Conservation (phyloP, 2,888 invertebrate species). For the Conchocele bisecta region DNA sequence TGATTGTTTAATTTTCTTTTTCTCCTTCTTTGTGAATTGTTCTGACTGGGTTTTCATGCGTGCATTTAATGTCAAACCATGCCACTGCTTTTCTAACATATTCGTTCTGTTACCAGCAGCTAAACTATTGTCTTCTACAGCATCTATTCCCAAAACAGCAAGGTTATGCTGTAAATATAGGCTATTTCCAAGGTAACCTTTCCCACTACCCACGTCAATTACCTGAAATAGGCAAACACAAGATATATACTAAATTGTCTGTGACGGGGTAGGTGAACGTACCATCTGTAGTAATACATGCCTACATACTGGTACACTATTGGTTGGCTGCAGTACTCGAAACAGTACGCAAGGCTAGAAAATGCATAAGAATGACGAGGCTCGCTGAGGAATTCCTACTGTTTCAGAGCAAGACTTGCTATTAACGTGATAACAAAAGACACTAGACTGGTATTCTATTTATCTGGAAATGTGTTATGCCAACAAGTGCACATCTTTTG, state of each 20-base stretch:
- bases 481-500: too few species aligned
- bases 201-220: slow-evolving; percentile 94
- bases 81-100: background rate
- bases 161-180: slow-evolving; percentile 88
- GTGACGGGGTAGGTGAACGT: background rate
- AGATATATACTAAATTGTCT: too few species aligned
- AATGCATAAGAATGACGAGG: too few species aligned
- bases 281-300: background rate
- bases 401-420: too few species aligned
- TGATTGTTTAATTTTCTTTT: background rate
- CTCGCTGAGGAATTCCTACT: too few species aligned
- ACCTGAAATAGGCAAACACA: slow-evolving; percentile 85
- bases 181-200: slow-evolving; percentile 92
- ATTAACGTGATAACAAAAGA: too few species aligned
- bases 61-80: background rate
- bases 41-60: background rate
- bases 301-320: too few species aligned
- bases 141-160: slow-evolving; percentile 92
- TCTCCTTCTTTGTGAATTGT: background rate
- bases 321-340: too few species aligned
- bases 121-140: slow-evolving; percentile 87
- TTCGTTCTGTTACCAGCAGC: slow-evolving; percentile 85
- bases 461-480: too few species aligned
- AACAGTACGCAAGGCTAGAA: too few species aligned
- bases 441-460: too few species aligned